Conservation (phyloP, 2,888 invertebrate genomes). For the Brachylomia viminalis region DNA sequence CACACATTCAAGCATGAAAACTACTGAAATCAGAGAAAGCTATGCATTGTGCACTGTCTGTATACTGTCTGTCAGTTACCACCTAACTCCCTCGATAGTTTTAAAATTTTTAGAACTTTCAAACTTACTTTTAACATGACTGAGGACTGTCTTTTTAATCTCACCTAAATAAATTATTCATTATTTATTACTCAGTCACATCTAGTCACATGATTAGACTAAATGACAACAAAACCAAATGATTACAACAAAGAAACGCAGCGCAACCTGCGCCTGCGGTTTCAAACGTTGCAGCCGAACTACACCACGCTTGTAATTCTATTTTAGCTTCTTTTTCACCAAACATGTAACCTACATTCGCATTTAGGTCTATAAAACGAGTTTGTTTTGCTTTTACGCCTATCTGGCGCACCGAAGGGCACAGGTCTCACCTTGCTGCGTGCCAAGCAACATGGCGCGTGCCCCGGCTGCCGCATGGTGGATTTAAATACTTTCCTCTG, state of each 20-base stretch:
- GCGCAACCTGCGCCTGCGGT: not conserved
- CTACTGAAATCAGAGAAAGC: not conserved
- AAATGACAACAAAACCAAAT: conserved; percentile 5
- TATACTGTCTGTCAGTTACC: not conserved
- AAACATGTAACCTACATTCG: conserved; percentile 37
- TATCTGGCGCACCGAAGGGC: conserved; percentile 66
- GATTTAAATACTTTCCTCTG: conserved; percentile 74
- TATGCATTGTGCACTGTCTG: not conserved
- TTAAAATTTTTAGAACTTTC: not conserved
- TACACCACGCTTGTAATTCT: not conserved
- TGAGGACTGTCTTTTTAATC: not conserved
- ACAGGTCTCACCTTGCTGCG: conserved; percentile 70
- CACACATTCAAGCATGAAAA: not conserved
- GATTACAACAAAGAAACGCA: not conserved
- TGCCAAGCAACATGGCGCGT: conserved; percentile 73
- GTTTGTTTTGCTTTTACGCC: conserved; percentile 53
- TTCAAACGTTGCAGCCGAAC: not conserved
- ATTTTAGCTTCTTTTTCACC: conserved; percentile 17
- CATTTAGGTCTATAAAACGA: conserved; percentile 54
- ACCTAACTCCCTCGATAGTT: not conserved
- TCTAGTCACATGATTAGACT: not conserved
- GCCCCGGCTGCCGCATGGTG: conserved; percentile 73
- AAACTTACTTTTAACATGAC: not conserved
- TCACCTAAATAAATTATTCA: not conserved
- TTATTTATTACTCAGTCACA: not conserved